These are phyloP conservation scores for Drosophila cyrtoloma DNA, from an alignment of 2,888 invertebrate species.

Conservation along the genomic window DNA sequence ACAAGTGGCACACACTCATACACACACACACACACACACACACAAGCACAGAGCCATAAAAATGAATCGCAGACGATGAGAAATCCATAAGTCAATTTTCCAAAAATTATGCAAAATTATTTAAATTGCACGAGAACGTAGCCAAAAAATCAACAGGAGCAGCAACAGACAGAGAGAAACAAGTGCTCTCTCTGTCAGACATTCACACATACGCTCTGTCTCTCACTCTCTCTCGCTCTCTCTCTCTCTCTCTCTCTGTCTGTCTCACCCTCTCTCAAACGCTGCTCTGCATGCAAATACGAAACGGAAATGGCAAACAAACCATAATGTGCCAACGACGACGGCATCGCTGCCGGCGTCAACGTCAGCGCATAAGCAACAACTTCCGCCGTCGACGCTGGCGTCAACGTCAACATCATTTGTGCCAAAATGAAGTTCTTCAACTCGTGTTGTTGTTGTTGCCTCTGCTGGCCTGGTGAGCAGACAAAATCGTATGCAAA, in stretches of 20 bases:
- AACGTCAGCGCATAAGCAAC: slow-evolving; percentile 64
- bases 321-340: slow-evolving; percentile 74
- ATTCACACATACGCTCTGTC: not conserved
- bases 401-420: slow-evolving; percentile 55
- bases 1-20: slow-evolving; percentile 68
- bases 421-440: slow-evolving; percentile 67
- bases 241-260: not conserved
- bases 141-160: slow-evolving; percentile 75
- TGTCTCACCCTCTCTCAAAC: slow-evolving; percentile 2
- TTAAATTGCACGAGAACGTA: slow-evolving; percentile 79
- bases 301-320: slow-evolving; percentile 81
- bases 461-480: slow-evolving; percentile 49
- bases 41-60: slow-evolving; percentile 54
- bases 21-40: slow-evolving; percentile 10
- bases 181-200: not conserved
- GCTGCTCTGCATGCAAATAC: slow-evolving; percentile 76
- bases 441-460: slow-evolving; percentile 19
- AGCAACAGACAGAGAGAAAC: slow-evolving; percentile 6
- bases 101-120: slow-evolving; percentile 84
- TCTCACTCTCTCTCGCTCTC: slow-evolving; percentile 8
- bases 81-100: slow-evolving; percentile 83
- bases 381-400: slow-evolving; percentile 62
- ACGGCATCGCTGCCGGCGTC: slow-evolving; percentile 39
- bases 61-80: slow-evolving; percentile 74
- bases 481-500: slow-evolving; percentile 82